Evolutionary conservation across 2,797 vertebrate genomes (phyloP), one percentile per base, ranked within the genome.

Genomic region (Phrynocephalus forsythii): DNA sequence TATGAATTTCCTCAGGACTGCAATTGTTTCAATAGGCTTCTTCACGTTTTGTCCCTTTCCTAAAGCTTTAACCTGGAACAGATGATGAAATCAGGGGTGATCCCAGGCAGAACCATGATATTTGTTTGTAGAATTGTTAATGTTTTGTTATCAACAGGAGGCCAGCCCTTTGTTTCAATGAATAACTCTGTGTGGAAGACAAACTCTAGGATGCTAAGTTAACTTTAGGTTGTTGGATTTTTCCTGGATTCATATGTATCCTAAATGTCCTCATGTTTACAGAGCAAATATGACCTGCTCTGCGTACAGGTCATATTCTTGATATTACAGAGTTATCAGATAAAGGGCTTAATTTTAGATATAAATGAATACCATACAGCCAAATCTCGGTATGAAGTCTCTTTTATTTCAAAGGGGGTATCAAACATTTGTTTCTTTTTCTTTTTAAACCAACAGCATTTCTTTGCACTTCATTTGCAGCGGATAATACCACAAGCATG

Each of bases 271-370:
- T 81, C 81, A 52, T 86, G 85, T 69, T 80, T 60, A 81, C 63
- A 86, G 80, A 80, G 16, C 48, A 73, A 86, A 80, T 44, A 44
- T 44, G 38, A 44, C 4, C 38, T 86, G 71, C 52, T 75, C 85
- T 86, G 52, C 52, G 26, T 73, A 33, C 68, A 80, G 48, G 83
- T 83, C 79, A 33, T 60, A 80, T 66, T 83, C 78, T 69, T 77
- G 78, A 78, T 88, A 71, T 84, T 72, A 33, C 44, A 82, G 72
- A 78, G 22, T 75, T 86, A 75, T 20, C 18, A 75, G 56, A 86
- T 86, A 73, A 86, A 86, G 30, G 38, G 69, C 38, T 86, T 81
- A 71, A 81, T 86, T 73, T 81, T 86, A 72, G 38, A 68, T 48
- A 86, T 72, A 81, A 86, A 75, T 66, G 33, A 81, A 10, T 68